Percentiles rank a stretch among this genome's conserved stretches.
Evolutionary conservation across 2,888 invertebrate genomes (phyloP).

Genomic region (Pheosia gnoma): DNA sequence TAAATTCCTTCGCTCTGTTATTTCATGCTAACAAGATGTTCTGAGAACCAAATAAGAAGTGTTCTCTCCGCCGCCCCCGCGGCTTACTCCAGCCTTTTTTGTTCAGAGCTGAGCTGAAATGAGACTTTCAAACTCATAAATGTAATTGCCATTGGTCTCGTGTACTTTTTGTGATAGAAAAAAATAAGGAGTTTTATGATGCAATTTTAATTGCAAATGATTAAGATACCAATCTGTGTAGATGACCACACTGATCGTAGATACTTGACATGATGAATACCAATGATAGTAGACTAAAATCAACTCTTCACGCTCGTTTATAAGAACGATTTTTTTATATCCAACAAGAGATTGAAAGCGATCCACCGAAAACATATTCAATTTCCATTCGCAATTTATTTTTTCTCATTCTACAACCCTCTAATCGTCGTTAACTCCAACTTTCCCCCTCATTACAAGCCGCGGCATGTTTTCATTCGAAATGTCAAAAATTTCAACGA

Average conservation of each 20-base stretch:
- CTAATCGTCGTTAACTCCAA: slow-evolving; percentile 30
- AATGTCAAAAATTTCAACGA: slow-evolving; percentile 67
- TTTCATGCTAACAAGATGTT: slow-evolving; percentile 6
- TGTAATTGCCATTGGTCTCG: not conserved
- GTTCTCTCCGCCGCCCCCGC: not conserved
- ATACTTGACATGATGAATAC: too few species aligned
- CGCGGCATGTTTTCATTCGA: slow-evolving; percentile 50
- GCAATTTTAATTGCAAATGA: too few species aligned
- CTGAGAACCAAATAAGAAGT: slow-evolving; percentile 6
- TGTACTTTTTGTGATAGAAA: not conserved
- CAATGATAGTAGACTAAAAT: too few species aligned
- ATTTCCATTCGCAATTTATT: slow-evolving; percentile 27
- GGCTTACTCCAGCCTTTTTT: not conserved
- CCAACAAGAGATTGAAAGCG: not conserved
- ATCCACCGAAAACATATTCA: slow-evolving; percentile 16
- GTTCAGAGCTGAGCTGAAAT: not conserved
- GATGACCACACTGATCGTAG: too few species aligned
- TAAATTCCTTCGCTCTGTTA: not conserved
- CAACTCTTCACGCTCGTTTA: too few species aligned
- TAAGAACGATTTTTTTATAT: too few species aligned
- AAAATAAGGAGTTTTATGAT: not conserved
- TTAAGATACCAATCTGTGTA: too few species aligned
- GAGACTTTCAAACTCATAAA: not conserved
- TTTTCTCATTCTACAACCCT: slow-evolving; percentile 13
- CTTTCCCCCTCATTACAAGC: slow-evolving; percentile 44